Percentiles rank a stretch among this genome's conserved stretches.
These are phyloP conservation scores for Colostygia pectinataria DNA, from an alignment of 2,888 invertebrate species.

Conservation along the genomic window DNA sequence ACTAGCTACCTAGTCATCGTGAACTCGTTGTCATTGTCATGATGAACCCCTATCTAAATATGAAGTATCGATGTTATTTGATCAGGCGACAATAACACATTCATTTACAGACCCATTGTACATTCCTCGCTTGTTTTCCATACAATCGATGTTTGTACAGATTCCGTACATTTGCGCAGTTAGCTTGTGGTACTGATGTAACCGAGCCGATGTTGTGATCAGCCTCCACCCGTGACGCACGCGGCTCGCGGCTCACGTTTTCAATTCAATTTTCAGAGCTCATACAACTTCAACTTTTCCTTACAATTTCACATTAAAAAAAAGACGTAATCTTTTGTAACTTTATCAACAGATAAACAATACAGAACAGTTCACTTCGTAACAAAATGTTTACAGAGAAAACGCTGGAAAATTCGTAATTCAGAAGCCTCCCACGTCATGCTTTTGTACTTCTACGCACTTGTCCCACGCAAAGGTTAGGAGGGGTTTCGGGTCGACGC, in stretches of 20 bases:
- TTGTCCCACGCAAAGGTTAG: conserved; percentile 43
- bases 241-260: conserved; percentile 12
- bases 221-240: conserved; percentile 24
- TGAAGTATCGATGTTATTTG: conserved; percentile 67
- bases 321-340: conserved; percentile 13
- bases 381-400: conserved; percentile 2
- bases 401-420: conserved; percentile 38
- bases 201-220: conserved; percentile 39
- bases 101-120: conserved; percentile 59
- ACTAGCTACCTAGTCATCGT: conserved; percentile 34
- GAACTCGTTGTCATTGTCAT: conserved; percentile 55
- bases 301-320: not conserved
- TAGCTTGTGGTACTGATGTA: conserved; percentile 59
- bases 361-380: conserved; percentile 11
- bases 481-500: conserved; percentile 40
- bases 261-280: conserved; percentile 11
- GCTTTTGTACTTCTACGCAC: conserved; percentile 41
- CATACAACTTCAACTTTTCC: conserved; percentile 1
- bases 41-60: conserved; percentile 52
- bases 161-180: conserved; percentile 72
- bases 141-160: conserved; percentile 70
- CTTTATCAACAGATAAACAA: conserved; percentile 34
- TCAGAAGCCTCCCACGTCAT: conserved; percentile 39
- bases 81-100: conserved; percentile 50
- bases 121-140: conserved; percentile 60